phyloP scores from a whole-genome alignment of 2,888 invertebrate genomes.

The Argyresthia goedartella region DNA sequence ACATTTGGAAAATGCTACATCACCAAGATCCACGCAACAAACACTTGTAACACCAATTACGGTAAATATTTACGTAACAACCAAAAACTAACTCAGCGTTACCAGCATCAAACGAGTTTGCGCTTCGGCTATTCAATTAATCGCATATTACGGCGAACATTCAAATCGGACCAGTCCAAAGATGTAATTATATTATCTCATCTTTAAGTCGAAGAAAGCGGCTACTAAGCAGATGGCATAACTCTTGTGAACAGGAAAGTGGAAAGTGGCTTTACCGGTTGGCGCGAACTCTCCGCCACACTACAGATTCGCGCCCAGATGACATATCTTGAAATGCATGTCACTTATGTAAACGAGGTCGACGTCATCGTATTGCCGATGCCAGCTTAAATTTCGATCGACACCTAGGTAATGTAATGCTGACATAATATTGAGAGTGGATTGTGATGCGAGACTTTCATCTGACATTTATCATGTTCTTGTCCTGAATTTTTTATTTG shows the following conservation, averaged over 20 bases:
- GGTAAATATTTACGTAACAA: too few species aligned
- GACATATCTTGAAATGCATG: background rate
- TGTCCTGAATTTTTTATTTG: too few species aligned
- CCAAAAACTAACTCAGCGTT: too few species aligned
- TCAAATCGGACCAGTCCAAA: background rate
- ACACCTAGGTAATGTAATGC: background rate
- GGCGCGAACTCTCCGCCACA: background rate
- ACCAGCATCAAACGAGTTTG: background rate
- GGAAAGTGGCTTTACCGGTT: constrained; percentile 54
- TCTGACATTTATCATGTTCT: background rate
- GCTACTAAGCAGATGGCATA: constrained; percentile 54
- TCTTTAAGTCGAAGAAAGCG: constrained; percentile 45
- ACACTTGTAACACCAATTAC: too few species aligned
- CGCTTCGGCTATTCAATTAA: background rate
- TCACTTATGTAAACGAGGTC: constrained; percentile 23
- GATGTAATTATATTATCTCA: constrained; percentile 36
- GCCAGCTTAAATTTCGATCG: too few species aligned
- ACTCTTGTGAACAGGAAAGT: constrained; percentile 42
- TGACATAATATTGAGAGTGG: background rate
- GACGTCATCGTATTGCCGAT: background rate
- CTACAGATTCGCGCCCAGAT: constrained; percentile 9
- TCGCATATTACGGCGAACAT: background rate
- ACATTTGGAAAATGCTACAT: too few species aligned
- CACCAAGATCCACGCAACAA: too few species aligned
- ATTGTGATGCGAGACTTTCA: background rate